These are phyloP conservation scores for Cydia strobilella DNA, from an alignment of 1,140 invertebrate genomes.

Conservation along the genomic window DNA sequence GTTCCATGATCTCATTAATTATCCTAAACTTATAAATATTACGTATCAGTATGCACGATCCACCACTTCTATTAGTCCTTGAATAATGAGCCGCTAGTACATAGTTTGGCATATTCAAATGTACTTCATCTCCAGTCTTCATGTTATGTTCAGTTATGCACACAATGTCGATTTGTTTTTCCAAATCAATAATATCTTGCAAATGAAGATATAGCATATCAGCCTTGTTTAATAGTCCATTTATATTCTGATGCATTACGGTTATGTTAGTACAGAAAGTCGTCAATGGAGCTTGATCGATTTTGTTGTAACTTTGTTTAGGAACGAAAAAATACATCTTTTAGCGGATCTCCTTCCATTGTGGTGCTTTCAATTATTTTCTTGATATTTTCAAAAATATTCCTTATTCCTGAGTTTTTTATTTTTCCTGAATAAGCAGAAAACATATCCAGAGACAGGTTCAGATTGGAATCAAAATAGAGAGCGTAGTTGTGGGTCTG, in stretches of 20 bases:
- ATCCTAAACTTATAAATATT: constrained; percentile 32
- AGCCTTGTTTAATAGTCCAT: constrained; percentile 37
- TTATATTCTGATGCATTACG: constrained; percentile 41
- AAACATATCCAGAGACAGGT: neutral
- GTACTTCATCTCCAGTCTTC: no score
- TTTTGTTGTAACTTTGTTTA: neutral
- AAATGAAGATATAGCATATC: constrained; percentile 30
- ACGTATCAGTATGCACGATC: constrained; percentile 39
- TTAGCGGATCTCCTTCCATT: neutral
- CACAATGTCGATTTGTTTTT: constrained; percentile 33
- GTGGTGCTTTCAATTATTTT: neutral
- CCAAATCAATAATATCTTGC: constrained; percentile 27
- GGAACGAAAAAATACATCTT: neutral
- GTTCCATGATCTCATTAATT: constrained; percentile 25
- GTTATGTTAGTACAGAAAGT: constrained; percentile 10
- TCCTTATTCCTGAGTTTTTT: neutral
- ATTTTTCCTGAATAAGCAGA: neutral
- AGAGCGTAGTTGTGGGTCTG: neutral
- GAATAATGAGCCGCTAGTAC: constrained; percentile 34
- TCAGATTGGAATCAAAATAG: neutral
- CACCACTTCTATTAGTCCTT: constrained; percentile 34
- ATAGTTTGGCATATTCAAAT: constrained; percentile 33
- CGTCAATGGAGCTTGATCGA: neutral
- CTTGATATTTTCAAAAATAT: neutral
- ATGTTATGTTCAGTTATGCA: constrained; percentile 38